Evolutionary conservation across 2,113 vertebrate species (phyloP).

Genomic region (Murina feae): DNA sequence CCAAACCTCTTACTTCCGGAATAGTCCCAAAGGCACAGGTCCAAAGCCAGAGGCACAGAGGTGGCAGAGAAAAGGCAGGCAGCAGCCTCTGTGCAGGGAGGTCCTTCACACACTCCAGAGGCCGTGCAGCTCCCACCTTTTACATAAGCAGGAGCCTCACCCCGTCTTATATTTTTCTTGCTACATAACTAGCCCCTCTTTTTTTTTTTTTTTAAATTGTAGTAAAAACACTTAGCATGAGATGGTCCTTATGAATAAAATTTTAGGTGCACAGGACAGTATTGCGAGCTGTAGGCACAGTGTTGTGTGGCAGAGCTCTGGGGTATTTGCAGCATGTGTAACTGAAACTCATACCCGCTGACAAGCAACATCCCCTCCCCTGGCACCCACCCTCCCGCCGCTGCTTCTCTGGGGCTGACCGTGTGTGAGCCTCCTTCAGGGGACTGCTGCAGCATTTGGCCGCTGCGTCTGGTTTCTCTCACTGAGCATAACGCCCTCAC

Average conservation of each 20-base stretch:
- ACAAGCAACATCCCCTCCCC: neutral
- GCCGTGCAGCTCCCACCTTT: too few relatives aligned
- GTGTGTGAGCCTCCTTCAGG: neutral
- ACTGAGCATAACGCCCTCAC: accelerated
- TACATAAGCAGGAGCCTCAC: neutral
- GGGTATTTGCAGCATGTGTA: too few relatives aligned
- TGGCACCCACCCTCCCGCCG: too few relatives aligned
- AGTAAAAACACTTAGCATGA: neutral
- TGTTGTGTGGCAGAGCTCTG: neutral
- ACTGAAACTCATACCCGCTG: neutral
- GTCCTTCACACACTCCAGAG: neutral
- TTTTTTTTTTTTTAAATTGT: neutral
- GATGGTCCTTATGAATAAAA: neutral
- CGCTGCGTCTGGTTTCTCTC: neutral
- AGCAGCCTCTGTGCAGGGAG: neutral
- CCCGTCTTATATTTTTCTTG: too few relatives aligned
- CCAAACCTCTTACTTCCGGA: neutral
- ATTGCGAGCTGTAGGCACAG: neutral
- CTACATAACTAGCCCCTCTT: too few relatives aligned
- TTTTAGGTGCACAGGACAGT: neutral
- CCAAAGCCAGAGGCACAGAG: neutral
- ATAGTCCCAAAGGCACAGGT: neutral
- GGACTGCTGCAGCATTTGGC: accelerated
- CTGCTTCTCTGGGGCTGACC: neutral
- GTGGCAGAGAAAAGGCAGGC: neutral